phyloP scores from a whole-genome alignment of 2,888 invertebrate genomes.

The Ophioninae sp. region DNA sequence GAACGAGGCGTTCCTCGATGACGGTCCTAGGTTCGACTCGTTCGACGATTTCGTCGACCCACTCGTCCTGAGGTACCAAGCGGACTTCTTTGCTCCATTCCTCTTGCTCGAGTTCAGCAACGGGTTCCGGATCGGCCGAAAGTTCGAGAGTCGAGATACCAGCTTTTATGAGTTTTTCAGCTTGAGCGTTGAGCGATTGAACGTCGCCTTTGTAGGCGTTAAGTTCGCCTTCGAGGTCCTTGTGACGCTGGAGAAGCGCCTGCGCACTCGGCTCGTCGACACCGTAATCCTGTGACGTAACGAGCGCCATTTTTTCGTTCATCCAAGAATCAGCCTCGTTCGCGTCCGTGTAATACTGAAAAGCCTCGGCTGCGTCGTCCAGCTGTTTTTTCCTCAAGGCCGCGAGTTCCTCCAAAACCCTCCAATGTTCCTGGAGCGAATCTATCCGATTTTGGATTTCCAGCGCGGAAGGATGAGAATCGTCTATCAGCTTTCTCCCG shows the following conservation, averaged over 20 bases:
- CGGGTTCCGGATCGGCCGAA: slow-evolving; percentile 74
- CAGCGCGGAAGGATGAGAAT: slow-evolving; percentile 90
- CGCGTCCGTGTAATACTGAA: slow-evolving; percentile 98
- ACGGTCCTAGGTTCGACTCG: slow-evolving; percentile 92
- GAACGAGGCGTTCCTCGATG: slow-evolving; percentile 92
- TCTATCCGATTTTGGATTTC: slow-evolving; percentile 92
- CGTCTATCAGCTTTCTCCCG: slow-evolving; percentile 89
- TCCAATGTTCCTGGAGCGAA: slow-evolving; percentile 93
- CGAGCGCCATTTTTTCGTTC: slow-evolving; percentile 96
- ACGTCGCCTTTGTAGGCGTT: slow-evolving; percentile 94
- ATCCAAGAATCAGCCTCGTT: slow-evolving; percentile 99
- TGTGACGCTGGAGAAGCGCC: slow-evolving; percentile 93
- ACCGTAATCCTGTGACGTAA: slow-evolving; percentile 94
- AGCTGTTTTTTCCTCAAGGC: slow-evolving; percentile 88
- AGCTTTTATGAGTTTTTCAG: slow-evolving; percentile 88
- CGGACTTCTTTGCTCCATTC: slow-evolving; percentile 86
- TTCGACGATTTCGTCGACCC: slow-evolving; percentile 95
- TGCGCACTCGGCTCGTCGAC: slow-evolving; percentile 95
- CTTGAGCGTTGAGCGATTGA: slow-evolving; percentile 89
- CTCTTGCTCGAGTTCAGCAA: slow-evolving; percentile 80
- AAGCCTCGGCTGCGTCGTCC: slow-evolving; percentile 95
- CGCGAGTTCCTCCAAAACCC: slow-evolving; percentile 91
- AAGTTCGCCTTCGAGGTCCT: slow-evolving; percentile 93
- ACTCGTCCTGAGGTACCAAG: slow-evolving; percentile 94
- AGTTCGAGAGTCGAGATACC: slow-evolving; percentile 88